Conservation (phyloP, 2,113 vertebrate genomes). For the Apteryx mantelli region DNA sequence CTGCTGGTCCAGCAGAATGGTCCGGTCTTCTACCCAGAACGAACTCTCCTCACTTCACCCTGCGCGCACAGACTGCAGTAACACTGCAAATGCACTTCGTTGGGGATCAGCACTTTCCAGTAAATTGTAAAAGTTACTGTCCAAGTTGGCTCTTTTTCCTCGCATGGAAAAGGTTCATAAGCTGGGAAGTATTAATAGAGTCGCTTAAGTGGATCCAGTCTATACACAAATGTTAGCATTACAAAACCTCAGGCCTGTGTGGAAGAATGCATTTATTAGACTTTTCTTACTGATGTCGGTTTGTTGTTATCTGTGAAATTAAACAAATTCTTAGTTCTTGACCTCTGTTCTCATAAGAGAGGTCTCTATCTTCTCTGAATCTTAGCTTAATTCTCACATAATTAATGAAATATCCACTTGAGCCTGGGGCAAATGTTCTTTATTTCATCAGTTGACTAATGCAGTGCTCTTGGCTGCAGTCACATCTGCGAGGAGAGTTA, state of each 20-base stretch:
- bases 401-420: neutral
- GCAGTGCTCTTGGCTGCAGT: neutral
- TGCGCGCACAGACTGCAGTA: neutral
- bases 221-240: neutral
- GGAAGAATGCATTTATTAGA: neutral
- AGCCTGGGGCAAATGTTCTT: neutral
- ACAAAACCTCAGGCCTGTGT: neutral
- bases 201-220: neutral
- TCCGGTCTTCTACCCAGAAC: neutral
- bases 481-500: neutral
- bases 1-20: neutral
- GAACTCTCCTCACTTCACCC: neutral
- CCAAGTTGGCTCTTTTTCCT: neutral
- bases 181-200: neutral
- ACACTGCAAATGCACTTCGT: rapidly evolving
- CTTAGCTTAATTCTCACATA: neutral
- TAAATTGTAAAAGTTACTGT: neutral
- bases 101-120: neutral
- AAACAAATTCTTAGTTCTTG: neutral
- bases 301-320: neutral
- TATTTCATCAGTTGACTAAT: neutral
- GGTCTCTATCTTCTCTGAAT: neutral
- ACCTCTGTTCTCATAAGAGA: neutral
- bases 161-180: neutral
- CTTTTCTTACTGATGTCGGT: neutral